Evolutionary conservation across 1,140 invertebrate species (phyloP).

Genomic region (Drosophila obscura): DNA sequence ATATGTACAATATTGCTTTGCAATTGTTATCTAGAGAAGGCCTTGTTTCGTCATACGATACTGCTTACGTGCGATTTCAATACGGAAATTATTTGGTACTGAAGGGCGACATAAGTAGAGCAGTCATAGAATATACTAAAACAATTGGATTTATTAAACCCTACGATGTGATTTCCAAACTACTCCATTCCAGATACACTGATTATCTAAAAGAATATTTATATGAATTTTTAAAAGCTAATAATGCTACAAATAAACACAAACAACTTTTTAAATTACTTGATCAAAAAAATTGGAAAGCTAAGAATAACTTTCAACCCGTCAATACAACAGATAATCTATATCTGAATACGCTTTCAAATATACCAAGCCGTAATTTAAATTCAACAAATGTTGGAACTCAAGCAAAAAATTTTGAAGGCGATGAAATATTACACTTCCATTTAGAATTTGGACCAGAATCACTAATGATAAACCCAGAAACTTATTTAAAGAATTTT

Average conservation of each 20-base stretch:
- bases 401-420: constrained; percentile 11
- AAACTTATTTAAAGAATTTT: constrained; percentile 17
- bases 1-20: constrained; percentile 54
- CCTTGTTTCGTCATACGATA: constrained; percentile 8
- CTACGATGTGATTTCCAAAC: constrained; percentile 58
- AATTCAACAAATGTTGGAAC: not conserved
- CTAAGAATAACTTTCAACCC: constrained; percentile 12
- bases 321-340: not conserved
- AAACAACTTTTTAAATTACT: constrained; percentile 35
- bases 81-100: constrained; percentile 62
- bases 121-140: constrained; percentile 49
- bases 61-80: constrained; percentile 40
- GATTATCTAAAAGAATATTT: constrained; percentile 50
- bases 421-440: constrained; percentile 32
- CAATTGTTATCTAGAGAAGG: constrained; percentile 44
- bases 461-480: constrained; percentile 4
- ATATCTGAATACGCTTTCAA: constrained; percentile 24
- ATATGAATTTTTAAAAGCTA: constrained; percentile 26
- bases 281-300: constrained; percentile 30
- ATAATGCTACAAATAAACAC: constrained; percentile 15
- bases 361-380: constrained; percentile 21
- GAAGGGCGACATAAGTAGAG: constrained; percentile 31
- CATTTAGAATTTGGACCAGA: constrained; percentile 41
- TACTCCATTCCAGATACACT: constrained; percentile 50
- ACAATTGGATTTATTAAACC: constrained; percentile 63